Percentiles rank a stretch among this genome's conserved stretches.
These are phyloP conservation scores for Matsumyia berberina DNA, from an alignment of 2,888 invertebrate species.

Conservation along the genomic window DNA sequence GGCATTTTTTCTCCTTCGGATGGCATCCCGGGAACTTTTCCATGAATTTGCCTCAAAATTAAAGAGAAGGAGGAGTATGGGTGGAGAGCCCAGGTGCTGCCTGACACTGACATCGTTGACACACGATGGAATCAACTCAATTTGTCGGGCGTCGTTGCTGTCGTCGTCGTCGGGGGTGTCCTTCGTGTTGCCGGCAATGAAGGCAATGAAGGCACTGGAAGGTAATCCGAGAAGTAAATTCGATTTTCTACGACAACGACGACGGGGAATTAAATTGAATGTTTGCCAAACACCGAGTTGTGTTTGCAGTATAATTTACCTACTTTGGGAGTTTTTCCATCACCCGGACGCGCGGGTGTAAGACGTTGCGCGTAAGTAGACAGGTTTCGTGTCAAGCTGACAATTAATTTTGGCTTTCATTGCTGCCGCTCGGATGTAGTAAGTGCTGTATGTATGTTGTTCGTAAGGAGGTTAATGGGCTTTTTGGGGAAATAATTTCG, in stretches of 20 bases:
- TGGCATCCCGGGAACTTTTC: background rate
- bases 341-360: background rate
- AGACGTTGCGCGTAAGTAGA: background rate
- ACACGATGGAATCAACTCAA: constrained; percentile 27
- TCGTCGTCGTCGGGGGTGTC: background rate
- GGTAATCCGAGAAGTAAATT: constrained; percentile 59
- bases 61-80: background rate
- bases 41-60: background rate
- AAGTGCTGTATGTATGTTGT: constrained; percentile 22
- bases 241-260: constrained; percentile 47
- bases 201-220: constrained; percentile 16
- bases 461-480: constrained; percentile 35
- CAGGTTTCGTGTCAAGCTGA: constrained; percentile 29
- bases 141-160: constrained; percentile 17
- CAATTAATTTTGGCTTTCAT: constrained; percentile 52
- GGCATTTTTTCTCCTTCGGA: background rate
- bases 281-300: constrained; percentile 29
- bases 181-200: background rate
- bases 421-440: constrained; percentile 5
- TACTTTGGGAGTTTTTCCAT: constrained; percentile 5
- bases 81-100: constrained; percentile 6
- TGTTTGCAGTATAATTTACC: constrained; percentile 26
- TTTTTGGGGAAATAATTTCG: constrained; percentile 22
- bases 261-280: constrained; percentile 52
- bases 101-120: constrained; percentile 17